phyloP scores from a whole-genome alignment of 2,797 vertebrate genomes.

The Tauraco hartlaubi region DNA sequence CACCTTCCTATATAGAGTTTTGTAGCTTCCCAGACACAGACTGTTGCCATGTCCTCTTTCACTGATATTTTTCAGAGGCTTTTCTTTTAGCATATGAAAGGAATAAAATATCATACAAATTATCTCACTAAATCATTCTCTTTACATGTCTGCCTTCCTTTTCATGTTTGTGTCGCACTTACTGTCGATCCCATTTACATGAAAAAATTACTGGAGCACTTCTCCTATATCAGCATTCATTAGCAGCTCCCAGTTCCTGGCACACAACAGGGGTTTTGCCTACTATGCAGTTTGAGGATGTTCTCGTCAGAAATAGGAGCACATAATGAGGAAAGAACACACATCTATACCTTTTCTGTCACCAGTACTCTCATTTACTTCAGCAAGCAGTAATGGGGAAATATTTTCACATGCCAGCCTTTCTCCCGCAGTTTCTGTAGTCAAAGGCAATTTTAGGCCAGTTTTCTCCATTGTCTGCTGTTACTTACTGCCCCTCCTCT shows the following conservation, averaged over 20 bases:
- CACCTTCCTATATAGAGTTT: background rate
- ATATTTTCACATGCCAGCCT: background rate
- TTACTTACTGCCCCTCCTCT: background rate
- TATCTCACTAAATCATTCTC: slow-evolving; percentile 59
- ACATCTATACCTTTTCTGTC: slow-evolving; percentile 1
- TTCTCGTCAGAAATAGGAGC: background rate
- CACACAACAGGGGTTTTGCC: slow-evolving; percentile 65
- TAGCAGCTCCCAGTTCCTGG: slow-evolving; percentile 41
- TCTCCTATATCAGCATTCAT: slow-evolving; percentile 58
- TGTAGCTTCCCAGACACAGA: background rate
- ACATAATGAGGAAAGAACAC: slow-evolving; percentile 58
- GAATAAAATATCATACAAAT: slow-evolving; percentile 59
- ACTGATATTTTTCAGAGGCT: slow-evolving; percentile 33
- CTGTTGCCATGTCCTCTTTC: background rate
- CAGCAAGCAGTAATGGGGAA: slow-evolving; percentile 19
- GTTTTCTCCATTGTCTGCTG: background rate
- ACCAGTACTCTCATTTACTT: slow-evolving; percentile 23
- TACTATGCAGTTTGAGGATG: slow-evolving; percentile 43
- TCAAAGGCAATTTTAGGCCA: background rate
- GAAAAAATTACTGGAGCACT: slow-evolving; percentile 46
- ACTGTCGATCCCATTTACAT: slow-evolving; percentile 48
- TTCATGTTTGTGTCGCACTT: slow-evolving; percentile 64
- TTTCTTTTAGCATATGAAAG: slow-evolving; percentile 32
- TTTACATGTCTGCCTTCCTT: slow-evolving; percentile 48
- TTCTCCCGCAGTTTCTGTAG: background rate